Conservation (phyloP, 2,113 vertebrate genomes). For the Ginglymostoma cirratum region DNA sequence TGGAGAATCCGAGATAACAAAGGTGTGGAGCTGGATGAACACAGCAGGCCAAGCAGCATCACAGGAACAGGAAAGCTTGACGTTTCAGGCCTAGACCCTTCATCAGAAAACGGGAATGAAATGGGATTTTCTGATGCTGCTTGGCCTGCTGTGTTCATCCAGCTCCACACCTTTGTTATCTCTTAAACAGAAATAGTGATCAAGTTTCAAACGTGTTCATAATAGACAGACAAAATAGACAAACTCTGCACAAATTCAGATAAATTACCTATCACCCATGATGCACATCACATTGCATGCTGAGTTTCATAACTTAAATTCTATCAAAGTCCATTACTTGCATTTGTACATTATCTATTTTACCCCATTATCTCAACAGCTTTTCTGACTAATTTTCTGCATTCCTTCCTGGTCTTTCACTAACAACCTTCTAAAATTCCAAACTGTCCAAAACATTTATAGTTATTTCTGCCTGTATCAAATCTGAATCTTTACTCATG, state of each 20-base stretch:
- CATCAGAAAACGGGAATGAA: too few species aligned
- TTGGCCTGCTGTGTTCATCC: too few species aligned
- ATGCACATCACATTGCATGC: neutral
- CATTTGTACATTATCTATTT: neutral
- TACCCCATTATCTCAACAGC: neutral
- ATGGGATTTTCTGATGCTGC: too few species aligned
- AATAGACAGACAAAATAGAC: neutral
- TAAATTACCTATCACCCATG: neutral
- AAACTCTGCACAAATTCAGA: neutral
- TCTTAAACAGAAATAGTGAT: neutral
- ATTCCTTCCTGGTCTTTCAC: neutral
- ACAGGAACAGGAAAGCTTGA: too few species aligned
- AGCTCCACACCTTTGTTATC: too few species aligned
- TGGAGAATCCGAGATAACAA: too few species aligned
- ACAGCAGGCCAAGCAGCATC: too few species aligned
- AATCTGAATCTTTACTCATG: neutral
- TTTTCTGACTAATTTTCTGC: neutral
- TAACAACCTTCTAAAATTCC: neutral
- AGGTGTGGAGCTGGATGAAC: too few species aligned
- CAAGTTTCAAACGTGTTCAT: neutral
- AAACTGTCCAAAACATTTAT: neutral
- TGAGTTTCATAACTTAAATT: neutral
- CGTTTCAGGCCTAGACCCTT: too few species aligned
- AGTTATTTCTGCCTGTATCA: neutral
- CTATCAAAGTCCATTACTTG: neutral